Base-by-base conservation (phyloP, 2,113 vertebrate species). In the Cryptomyrus ogoouensis region DNA sequence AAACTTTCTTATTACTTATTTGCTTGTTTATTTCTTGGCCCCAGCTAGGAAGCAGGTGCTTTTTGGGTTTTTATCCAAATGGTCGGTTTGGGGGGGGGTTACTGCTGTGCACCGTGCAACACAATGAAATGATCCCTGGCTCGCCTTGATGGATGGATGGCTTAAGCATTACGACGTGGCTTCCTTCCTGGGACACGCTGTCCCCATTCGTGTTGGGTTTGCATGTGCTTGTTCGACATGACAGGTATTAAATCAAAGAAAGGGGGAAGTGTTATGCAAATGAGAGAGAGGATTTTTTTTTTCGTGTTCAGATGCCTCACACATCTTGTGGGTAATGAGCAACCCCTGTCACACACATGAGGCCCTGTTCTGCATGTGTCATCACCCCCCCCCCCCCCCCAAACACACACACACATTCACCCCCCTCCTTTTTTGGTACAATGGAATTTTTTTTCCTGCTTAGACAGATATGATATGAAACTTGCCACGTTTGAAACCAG, bases 141-240 rank as follows among this genome's bases (percentile, higher is more conserved):
- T 27, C 62, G 9, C 62, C 62, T 66, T 66, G 62, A 66, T 12
- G 62, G 62, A 88, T 88, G 90, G 90, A 85, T 58, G 80, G 83
- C 89, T 91, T 31, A 88, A 91, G 1, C 91, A 92, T 92, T 90
- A 84, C 88, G 46, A 47, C 91, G 89, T 27, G 92, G 85, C 27
- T 66, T 2, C 1, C 19, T 42, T 87, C 89, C 90, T 80, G 1
- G 56, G 89, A 88, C 90, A 92, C 50, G n/a, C 90, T 66, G 46
- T 84, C 50, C 91, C 91, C 90, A 91, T 91, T 90, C 89, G 86
- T 93, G 89, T 92, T 87, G 89, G 91, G 83, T 83, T 12, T 89
- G 35, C 50, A 70, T 56, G 70, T 89, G 90, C 94, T 94, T 93
- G 93, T 94, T 42, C 93, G 93, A 93, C 93, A 93, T 87, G 92